phyloP scores from a whole-genome alignment of 2,888 invertebrate genomes.

The Hypena proboscidalis region DNA sequence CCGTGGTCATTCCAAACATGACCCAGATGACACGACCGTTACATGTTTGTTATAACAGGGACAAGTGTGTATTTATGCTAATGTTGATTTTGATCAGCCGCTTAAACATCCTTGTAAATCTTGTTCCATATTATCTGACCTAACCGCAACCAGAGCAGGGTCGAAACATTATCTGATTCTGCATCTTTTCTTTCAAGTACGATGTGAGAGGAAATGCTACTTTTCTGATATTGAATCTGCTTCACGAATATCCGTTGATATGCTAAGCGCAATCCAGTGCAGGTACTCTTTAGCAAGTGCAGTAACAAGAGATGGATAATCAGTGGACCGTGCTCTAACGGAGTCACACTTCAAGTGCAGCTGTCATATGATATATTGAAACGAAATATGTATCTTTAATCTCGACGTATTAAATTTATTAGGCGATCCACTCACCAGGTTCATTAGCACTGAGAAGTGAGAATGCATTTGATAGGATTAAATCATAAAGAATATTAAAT shows the following conservation, averaged over 20 bases:
- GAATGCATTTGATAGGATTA: conserved; percentile 22
- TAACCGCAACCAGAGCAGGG: conserved; percentile 1
- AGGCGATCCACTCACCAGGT: conserved; percentile 9
- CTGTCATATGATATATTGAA: conserved; percentile 72
- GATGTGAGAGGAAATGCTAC: conserved; percentile 1
- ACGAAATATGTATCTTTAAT: conserved; percentile 59
- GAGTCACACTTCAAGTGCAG: conserved; percentile 72
- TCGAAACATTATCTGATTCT: background rate
- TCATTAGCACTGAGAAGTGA: conserved; percentile 14
- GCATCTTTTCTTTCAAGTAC: background rate
- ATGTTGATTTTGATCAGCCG: too few relatives aligned
- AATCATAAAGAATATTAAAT: background rate
- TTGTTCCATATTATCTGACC: too few relatives aligned
- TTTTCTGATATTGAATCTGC: conserved; percentile 11
- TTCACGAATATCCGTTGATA: conserved; percentile 24
- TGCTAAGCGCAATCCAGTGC: conserved; percentile 20
- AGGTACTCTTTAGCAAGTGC: conserved; percentile 39
- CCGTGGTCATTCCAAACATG: conserved; percentile 41
- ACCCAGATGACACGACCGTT: conserved; percentile 34
- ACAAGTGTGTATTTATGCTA: background rate
- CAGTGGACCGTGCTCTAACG: conserved; percentile 75
- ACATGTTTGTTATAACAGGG: conserved; percentile 20
- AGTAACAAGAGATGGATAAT: conserved; percentile 70
- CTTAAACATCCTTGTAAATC: too few relatives aligned
- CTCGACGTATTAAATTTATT: conserved; percentile 44